Evolutionary conservation across 2,797 vertebrate species (phyloP).

Genomic region (Thalassophryne amazonica): DNA sequence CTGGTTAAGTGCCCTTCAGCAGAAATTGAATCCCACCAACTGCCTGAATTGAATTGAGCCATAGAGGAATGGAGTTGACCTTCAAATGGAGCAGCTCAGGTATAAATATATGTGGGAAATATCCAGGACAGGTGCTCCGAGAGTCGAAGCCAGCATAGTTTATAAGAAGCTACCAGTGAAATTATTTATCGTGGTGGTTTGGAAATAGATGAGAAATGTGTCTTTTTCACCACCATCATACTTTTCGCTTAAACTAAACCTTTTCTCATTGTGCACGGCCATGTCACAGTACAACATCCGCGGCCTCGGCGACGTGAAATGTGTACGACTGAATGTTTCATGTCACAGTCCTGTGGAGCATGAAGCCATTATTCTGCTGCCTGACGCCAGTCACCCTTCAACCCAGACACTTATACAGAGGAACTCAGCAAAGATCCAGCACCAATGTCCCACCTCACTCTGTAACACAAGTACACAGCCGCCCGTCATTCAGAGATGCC

Average conservation of each 20-base stretch:
- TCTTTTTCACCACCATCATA: constrained; percentile 16
- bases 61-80: constrained; percentile 65
- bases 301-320: constrained; percentile 44
- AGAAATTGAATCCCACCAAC: constrained; percentile 72
- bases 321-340: constrained; percentile 60
- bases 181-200: constrained; percentile 27
- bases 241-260: constrained; percentile 23
- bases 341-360: constrained; percentile 54
- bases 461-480: constrained; percentile 20
- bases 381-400: constrained; percentile 54
- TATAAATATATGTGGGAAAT: constrained; percentile 62
- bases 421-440: constrained; percentile 19
- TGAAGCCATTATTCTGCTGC: constrained; percentile 69
- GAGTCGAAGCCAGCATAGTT: constrained; percentile 41
- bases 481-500: constrained; percentile 57
- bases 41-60: constrained; percentile 69
- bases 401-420: constrained; percentile 20
- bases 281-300: constrained; percentile 32
- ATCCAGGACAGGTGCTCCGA: constrained; percentile 34
- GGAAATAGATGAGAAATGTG: constrained; percentile 1
- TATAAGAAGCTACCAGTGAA: constrained; percentile 21
- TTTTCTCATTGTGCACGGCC: constrained; percentile 19
- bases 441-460: constrained; percentile 39
- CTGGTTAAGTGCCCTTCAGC: constrained; percentile 76
- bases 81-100: constrained; percentile 56